Evolutionary conservation across 2,888 invertebrate species (phyloP).

Genomic region (Elaeidobius kamerunicus): DNA sequence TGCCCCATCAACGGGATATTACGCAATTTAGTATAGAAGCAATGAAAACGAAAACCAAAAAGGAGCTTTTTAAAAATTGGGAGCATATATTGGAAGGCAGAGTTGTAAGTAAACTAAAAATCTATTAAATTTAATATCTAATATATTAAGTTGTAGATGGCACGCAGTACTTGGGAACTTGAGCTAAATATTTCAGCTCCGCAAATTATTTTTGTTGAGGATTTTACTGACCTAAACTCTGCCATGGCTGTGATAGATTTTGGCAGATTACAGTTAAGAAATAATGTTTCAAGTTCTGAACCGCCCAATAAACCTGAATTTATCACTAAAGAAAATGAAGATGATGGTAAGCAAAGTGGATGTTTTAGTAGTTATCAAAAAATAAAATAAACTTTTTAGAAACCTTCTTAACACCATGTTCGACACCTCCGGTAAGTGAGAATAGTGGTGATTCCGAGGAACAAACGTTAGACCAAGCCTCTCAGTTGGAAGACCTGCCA

Average conservation of each 20-base stretch:
- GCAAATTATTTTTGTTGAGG: conserved; percentile 85
- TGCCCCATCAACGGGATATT: conserved; percentile 57
- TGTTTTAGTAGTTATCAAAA: no score
- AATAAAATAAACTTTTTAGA: no score
- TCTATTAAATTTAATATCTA: conserved; percentile 1
- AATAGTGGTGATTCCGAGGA: conserved; percentile 54
- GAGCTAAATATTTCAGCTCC: conserved; percentile 92
- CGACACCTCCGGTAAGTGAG: conserved; percentile 80
- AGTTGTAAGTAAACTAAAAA: conserved; percentile 47
- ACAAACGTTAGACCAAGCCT: conserved; percentile 43
- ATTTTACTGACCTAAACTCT: conserved; percentile 70
- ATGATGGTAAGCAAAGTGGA: conserved; percentile 50
- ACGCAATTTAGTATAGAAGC: conserved; percentile 54
- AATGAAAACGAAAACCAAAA: conserved; percentile 67
- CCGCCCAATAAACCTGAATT: conserved; percentile 42
- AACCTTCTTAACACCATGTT: conserved; percentile 80
- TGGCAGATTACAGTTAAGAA: conserved; percentile 72
- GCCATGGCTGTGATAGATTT: conserved; percentile 86
- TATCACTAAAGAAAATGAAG: conserved; percentile 49
- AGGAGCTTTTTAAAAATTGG: conserved; percentile 74
- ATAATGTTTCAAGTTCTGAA: conserved; percentile 41
- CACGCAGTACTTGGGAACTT: conserved; percentile 78
- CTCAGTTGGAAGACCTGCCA: conserved; percentile 39
- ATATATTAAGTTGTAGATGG: conserved; percentile 49
- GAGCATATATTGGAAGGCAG: conserved; percentile 68